Base-by-base conservation (phyloP, 2,888 invertebrate species). In the Anaspis maculata region DNA sequence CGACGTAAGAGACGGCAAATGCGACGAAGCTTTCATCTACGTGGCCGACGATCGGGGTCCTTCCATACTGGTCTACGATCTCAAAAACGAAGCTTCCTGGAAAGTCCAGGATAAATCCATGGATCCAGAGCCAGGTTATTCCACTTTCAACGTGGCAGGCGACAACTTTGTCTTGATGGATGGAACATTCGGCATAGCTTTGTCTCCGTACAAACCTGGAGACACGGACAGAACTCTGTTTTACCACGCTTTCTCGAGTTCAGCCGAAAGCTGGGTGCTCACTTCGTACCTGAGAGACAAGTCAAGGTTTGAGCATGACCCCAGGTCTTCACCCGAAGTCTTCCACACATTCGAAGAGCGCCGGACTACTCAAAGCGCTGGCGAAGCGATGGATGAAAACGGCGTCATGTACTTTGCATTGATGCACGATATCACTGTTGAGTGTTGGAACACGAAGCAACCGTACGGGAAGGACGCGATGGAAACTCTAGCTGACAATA, bases 41-140 rank as follows among this genome's bases (percentile, higher is more conserved):
- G 69, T 77, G 1, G 79, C 81, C 0, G 83, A 83, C 48, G 79
- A 80, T 3, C 67, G 74, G 1, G 73, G 70, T 3, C 78, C 68
- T 55, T 70, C 71, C 0, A 39, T 83, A 5, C 57, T 82, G 4
- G 81, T 83, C 2, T 76, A 77, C 34, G 79, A 83, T 51, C 70
- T 74, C 1, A 53, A 55, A 3, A 60, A 62, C n/a, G 50, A 67
- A 25, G 66, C 62, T 13, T 75, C 79, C 1, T 83, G 83, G 83
- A 68, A 69, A 30, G 67, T 74, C 33, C 62, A 61, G 0, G 79
- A 79, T 51, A 73, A 76, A n/a, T 62, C 71, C 1, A 72, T 81
- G 58, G 80, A 71, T 51, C 82, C 83, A 0, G 76, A 69, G 54
- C 82, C 82, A 0, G 62, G 67, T 1, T 63, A 66, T 19, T 80